Evolutionary conservation across 1,140 invertebrate genomes (phyloP), one percentile per base, ranked within the genome.

Genomic region (Campoletis sonorensis): DNA sequence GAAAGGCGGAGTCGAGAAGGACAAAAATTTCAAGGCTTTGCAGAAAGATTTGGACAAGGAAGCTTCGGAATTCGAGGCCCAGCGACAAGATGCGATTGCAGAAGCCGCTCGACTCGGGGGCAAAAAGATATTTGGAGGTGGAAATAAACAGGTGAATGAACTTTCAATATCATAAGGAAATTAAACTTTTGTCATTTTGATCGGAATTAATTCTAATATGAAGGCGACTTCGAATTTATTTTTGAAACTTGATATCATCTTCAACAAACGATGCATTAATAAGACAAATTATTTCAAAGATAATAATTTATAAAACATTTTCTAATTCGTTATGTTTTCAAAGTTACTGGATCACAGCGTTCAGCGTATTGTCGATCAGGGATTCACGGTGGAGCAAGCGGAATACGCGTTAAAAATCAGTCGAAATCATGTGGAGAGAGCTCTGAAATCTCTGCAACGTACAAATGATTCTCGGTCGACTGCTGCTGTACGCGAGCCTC

Each of bases 11-110:
- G 88, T 91, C 30, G 90, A 94, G 51, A 92, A 94, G 82, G 94
- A 96, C 82, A 93, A 93, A 82, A 94, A 95, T 84, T 96, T 97
- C 64, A 97, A 96, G 89, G 95, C 95, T 81, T 87, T 95, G 21
- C 89, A 92, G n/a, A 94, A 94, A 86, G 93, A 95, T 75, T 94
- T 93, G 40, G 87, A 85, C 23, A 93, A 93, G 83, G 94, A 95
- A 83, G 95, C 97, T 90, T 93, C 94, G 21, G 97, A 98, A 88
- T 98, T 98, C 92, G 96, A 97, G 89, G 93, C 95, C 21, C 96
- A 97, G 88, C 93, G 97, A 79, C 95, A 96, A 85, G 97, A 96
- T 84, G 96, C 96, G 0, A 98, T 98, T 89, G 97, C 96, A 23
- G 96, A 97, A 89, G 97, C 96, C 77, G 95, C 95, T 68, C 95